These are phyloP conservation scores for Cataglyphis albicans DNA, from an alignment of 2,888 invertebrate genomes.

Conservation along the genomic window DNA sequence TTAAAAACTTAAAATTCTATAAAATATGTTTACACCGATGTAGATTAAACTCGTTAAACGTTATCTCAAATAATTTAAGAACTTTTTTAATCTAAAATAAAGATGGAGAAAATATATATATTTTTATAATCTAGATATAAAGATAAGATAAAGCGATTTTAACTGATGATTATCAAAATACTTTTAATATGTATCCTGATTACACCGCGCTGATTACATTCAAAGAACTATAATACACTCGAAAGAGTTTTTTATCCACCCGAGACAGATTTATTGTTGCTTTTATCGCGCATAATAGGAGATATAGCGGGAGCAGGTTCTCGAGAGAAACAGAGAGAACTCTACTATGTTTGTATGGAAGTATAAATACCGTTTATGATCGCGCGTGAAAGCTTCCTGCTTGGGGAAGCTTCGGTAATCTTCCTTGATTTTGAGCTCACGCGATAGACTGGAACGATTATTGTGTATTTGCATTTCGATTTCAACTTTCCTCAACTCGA, in stretches of 20 bases:
- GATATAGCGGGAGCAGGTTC: not conserved
- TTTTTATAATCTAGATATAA: not conserved
- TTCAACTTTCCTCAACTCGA: not conserved
- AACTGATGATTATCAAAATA: not conserved
- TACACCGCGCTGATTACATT: not conserved
- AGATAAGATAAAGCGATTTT: not conserved
- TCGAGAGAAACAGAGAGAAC: not conserved
- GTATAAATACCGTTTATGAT: not conserved
- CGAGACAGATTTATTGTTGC: not conserved
- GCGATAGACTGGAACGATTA: constrained; percentile 20
- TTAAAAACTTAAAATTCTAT: not conserved
- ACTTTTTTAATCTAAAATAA: not conserved
- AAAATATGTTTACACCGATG: not conserved
- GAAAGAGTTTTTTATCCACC: not conserved
- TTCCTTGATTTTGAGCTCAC: not conserved
- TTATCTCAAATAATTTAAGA: constrained; percentile 1
- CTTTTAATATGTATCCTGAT: constrained; percentile 6
- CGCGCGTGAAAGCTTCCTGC: not conserved
- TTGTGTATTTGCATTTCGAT: constrained; percentile 20
- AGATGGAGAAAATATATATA: not conserved
- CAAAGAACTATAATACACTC: not conserved
- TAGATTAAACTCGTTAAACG: not conserved
- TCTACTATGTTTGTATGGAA: constrained; percentile 5
- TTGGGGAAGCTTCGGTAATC: constrained; percentile 16
- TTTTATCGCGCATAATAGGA: constrained; percentile 25